Conservation (phyloP, 2,113 vertebrate genomes). For the Labeo rohita region DNA sequence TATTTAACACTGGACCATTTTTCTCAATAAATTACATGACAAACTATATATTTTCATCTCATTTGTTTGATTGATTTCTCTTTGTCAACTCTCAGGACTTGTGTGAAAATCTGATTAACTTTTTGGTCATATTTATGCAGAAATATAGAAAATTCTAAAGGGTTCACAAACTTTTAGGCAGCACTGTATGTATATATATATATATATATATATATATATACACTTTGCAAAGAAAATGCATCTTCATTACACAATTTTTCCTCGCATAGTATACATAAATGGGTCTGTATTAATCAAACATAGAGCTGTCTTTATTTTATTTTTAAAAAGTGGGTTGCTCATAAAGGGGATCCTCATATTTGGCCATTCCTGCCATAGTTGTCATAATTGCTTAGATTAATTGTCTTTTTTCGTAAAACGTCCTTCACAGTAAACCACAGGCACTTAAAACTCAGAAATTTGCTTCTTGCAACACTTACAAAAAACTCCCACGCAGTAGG, state of each 20-base stretch:
- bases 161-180: too few species aligned
- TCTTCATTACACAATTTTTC: background rate
- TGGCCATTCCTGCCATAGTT: background rate
- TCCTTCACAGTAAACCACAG: background rate
- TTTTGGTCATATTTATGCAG: too few species aligned
- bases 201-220: too few species aligned
- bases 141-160: too few species aligned
- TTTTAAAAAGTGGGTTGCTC: background rate
- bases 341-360: background rate
- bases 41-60: too few species aligned
- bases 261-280: background rate
- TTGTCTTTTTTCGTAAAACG: background rate
- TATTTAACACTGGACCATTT: too few species aligned
- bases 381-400: background rate
- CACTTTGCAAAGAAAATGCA: too few species aligned
- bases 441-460: background rate
- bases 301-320: background rate
- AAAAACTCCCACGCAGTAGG: conserved; percentile 77
- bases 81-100: too few species aligned
- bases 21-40: too few species aligned
- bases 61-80: too few species aligned
- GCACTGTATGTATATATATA: too few species aligned
- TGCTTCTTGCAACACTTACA: conserved; percentile 72
- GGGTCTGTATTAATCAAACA: background rate
- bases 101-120: too few species aligned